Evolutionary conservation across 2,797 vertebrate species (phyloP).

Genomic region (Lagodon rhomboides): DNA sequence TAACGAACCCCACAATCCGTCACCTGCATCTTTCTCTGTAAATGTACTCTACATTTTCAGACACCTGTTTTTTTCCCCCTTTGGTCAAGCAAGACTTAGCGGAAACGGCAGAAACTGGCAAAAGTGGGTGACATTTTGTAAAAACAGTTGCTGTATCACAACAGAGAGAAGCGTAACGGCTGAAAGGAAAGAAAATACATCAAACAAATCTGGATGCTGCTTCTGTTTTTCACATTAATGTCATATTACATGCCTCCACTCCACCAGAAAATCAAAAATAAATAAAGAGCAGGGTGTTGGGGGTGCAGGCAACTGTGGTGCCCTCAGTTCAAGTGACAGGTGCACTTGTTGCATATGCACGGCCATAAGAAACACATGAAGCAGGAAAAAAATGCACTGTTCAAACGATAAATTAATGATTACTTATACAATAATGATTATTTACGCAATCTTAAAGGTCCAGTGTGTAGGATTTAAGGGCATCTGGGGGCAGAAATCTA

Average conservation of each 20-base stretch:
- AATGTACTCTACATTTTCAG: background rate
- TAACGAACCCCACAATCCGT: background rate
- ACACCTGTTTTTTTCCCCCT: background rate
- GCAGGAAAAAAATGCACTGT: background rate
- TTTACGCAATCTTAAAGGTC: too few species aligned
- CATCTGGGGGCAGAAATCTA: too few species aligned
- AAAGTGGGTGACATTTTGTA: background rate
- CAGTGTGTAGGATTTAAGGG: too few species aligned
- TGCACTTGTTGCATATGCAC: background rate
- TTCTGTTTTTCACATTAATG: background rate
- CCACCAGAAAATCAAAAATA: too few species aligned
- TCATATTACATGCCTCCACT: background rate
- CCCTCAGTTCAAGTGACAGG: background rate
- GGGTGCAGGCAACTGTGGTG: background rate
- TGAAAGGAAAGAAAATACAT: background rate
- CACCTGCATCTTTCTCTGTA: conserved; percentile 2
- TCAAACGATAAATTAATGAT: background rate
- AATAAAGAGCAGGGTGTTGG: background rate
- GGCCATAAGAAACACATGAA: background rate
- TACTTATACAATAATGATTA: too few species aligned
- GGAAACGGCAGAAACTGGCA: background rate
- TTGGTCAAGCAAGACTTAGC: background rate
- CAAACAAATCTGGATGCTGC: background rate
- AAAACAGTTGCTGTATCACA: background rate
- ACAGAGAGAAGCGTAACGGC: background rate